A percentile compares a stretch with the other conserved stretches of the same genome.
Conservation (phyloP, 1,140 invertebrate species). For the Teleogryllus occipitalis region DNA sequence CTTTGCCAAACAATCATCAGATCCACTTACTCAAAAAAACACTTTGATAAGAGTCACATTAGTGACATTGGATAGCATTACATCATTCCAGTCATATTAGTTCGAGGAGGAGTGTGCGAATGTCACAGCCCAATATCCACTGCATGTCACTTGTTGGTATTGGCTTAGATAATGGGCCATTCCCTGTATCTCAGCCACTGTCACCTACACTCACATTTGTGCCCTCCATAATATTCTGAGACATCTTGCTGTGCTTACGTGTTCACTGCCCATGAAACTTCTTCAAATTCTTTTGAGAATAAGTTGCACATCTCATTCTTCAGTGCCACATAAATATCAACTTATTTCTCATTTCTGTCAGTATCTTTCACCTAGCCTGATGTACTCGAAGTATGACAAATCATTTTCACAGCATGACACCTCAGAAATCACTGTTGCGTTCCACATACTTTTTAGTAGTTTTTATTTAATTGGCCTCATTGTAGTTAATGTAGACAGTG, state of each 20-base stretch:
- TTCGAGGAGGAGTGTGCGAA: no score
- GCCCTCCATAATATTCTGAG: background rate
- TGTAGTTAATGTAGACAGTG: slow-evolving; percentile 38
- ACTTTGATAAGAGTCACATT: no score
- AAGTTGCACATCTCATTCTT: background rate
- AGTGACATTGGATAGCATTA: no score
- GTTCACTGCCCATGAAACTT: background rate
- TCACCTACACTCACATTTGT: background rate
- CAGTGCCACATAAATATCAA: background rate
- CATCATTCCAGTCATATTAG: no score
- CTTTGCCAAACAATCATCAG: no score
- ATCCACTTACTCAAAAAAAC: no score
- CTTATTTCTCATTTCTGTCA: background rate
- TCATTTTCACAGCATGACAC: slow-evolving; percentile 10
- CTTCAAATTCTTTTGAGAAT: background rate
- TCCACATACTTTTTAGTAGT: slow-evolving; percentile 8
- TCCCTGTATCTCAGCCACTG: background rate
- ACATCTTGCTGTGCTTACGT: background rate
- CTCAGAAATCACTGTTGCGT: background rate
- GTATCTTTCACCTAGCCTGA: background rate
- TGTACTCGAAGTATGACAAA: background rate
- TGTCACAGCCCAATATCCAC: background rate
- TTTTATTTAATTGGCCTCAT: slow-evolving; percentile 30
- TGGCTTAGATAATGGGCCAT: background rate
- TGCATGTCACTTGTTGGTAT: background rate